Percentiles rank a stretch among this genome's conserved stretches.
Conservation (phyloP, 2,797 vertebrate genomes). For the Malurus splendens region DNA sequence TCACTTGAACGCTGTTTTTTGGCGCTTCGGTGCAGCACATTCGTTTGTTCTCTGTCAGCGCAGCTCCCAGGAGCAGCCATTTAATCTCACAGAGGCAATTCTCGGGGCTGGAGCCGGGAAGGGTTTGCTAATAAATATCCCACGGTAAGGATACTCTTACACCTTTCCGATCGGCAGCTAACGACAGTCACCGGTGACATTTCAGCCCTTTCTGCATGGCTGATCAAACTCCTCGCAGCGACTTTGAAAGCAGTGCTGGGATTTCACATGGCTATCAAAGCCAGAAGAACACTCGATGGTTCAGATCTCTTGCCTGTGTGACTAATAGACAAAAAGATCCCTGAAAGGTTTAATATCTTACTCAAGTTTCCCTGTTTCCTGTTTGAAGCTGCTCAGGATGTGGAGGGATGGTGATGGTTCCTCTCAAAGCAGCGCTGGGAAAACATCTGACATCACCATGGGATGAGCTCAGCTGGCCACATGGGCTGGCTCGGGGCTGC, state of each 20-base stretch:
- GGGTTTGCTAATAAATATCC: constrained; percentile 42
- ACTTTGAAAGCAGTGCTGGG: constrained; percentile 34
- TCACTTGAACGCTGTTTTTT: background rate
- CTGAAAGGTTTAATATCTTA: constrained; percentile 7
- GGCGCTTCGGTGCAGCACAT: background rate
- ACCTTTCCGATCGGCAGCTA: constrained; percentile 37
- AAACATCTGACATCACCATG: background rate
- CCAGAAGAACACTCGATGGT: background rate
- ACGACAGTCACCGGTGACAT: constrained; percentile 41
- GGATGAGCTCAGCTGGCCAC: background rate
- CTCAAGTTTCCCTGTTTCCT: background rate
- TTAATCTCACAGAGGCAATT: constrained; percentile 39
- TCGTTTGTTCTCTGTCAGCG: background rate
- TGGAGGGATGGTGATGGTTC: background rate
- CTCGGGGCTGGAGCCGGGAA: background rate
- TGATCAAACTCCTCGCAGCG: constrained; percentile 27
- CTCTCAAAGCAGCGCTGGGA: background rate
- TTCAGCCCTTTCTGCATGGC: constrained; percentile 56
- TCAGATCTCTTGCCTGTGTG: constrained; percentile 26
- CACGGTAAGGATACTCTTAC: background rate
- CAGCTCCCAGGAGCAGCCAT: background rate
- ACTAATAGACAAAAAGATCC: constrained; percentile 35
- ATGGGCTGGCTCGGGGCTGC: background rate
- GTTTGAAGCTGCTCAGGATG: constrained; percentile 6
- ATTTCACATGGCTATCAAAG: constrained; percentile 12